Conservation (phyloP, 2,888 invertebrate species). For the Drosophila borealis region DNA sequence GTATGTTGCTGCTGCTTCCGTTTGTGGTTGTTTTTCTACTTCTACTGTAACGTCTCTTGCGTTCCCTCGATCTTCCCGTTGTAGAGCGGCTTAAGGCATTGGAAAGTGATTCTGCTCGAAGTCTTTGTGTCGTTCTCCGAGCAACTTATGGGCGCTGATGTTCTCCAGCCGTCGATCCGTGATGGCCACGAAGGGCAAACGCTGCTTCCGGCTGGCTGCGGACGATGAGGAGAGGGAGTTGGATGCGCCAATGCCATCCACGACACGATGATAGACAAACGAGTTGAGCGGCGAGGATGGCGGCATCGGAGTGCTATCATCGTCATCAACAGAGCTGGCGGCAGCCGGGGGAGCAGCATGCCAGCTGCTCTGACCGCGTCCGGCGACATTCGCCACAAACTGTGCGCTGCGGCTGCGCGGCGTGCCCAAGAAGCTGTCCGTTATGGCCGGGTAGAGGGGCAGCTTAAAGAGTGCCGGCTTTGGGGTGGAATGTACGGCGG, state of each 20-base stretch:
- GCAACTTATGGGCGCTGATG: conserved; percentile 69
- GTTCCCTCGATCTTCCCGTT: background rate
- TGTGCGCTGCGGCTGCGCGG: conserved; percentile 80
- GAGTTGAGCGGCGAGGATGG: conserved; percentile 72
- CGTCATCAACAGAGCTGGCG: conserved; percentile 19
- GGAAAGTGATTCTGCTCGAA: conserved; percentile 84
- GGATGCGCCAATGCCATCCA: conserved; percentile 65
- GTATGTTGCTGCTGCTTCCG: conserved; percentile 10
- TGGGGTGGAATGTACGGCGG: conserved; percentile 32
- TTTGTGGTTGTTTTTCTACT: background rate
- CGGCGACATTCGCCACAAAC: conserved; percentile 78
- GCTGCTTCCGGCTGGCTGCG: conserved; percentile 78
- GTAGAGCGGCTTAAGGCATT: conserved; percentile 77
- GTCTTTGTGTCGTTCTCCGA: conserved; percentile 79
- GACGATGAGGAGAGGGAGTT: background rate
- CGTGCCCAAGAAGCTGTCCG: conserved; percentile 73
- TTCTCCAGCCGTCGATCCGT: conserved; percentile 84
- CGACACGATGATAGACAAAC: conserved; percentile 84
- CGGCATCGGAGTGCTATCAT: conserved; percentile 10
- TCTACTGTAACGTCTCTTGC: background rate
- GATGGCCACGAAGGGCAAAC: conserved; percentile 84
- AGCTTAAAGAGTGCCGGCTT: conserved; percentile 75
- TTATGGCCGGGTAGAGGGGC: conserved; percentile 77
- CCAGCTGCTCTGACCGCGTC: conserved; percentile 54
- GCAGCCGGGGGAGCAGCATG: conserved; percentile 11